These are phyloP conservation scores for Rhegmatorhina hoffmannsi DNA, from an alignment of 2,113 vertebrate species.

Conservation along the genomic window DNA sequence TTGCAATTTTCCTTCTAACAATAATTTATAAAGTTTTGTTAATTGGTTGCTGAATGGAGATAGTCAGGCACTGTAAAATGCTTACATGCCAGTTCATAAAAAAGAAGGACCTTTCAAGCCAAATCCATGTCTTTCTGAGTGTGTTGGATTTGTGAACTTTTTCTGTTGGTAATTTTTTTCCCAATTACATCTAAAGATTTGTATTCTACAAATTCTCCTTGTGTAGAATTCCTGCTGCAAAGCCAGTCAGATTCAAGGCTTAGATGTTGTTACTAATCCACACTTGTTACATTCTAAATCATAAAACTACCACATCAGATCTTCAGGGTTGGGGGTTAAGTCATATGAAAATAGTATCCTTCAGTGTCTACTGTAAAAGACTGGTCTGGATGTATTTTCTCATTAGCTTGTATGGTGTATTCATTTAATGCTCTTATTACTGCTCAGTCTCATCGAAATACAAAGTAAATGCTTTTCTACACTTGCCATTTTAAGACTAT, in stretches of 20 bases:
- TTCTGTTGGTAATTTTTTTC: neutral
- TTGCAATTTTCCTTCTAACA: constrained; percentile 7
- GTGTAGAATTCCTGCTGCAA: neutral
- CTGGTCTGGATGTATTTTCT: neutral
- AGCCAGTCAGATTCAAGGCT: neutral
- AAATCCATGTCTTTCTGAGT: neutral
- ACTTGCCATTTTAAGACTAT: neutral
- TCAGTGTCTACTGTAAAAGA: neutral
- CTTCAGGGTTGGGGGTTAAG: neutral
- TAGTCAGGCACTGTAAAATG: neutral
- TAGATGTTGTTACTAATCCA: neutral
- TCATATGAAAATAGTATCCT: neutral
- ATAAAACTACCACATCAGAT: neutral
- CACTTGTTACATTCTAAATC: neutral
- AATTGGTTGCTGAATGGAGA: neutral
- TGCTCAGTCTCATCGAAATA: neutral
- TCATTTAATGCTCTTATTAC: neutral
- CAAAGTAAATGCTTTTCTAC: neutral
- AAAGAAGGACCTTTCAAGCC: neutral
- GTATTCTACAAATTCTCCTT: neutral
- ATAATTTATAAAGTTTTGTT: constrained; percentile 32
- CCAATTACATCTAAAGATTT: neutral
- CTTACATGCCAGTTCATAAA: neutral
- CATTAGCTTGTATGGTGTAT: neutral
- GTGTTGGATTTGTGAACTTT: neutral